Percentiles rank a stretch among this genome's conserved stretches.
Conservation (phyloP, 2,888 invertebrate genomes). For the Octodonta nipae region DNA sequence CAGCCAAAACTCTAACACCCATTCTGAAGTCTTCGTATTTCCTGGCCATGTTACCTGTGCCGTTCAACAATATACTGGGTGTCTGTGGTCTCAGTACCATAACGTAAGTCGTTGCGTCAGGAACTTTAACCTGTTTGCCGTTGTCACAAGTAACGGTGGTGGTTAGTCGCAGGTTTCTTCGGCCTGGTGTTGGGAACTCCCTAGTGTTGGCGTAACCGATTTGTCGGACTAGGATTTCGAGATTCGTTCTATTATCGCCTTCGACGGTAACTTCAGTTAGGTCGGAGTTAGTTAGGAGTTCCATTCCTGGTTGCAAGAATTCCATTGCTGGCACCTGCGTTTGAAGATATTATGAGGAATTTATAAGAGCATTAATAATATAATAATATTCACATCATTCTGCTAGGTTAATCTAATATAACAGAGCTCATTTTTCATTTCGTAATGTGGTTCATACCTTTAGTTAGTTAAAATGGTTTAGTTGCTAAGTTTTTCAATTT, state of each 20-base stretch:
- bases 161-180: conserved; percentile 70
- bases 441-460: too few species aligned
- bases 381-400: too few species aligned
- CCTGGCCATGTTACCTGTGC: conserved; percentile 66
- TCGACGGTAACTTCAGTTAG: conserved; percentile 82
- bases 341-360: conserved; percentile 11
- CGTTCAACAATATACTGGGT: conserved; percentile 71
- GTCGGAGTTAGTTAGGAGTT: conserved; percentile 58
- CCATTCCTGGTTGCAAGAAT: conserved; percentile 64
- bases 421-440: too few species aligned
- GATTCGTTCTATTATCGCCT: conserved; percentile 78
- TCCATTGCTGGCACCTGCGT: conserved; percentile 57
- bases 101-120: conserved; percentile 69
- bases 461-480: too few species aligned
- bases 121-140: conserved; percentile 36
- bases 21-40: conserved; percentile 75
- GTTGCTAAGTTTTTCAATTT: too few species aligned
- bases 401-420: too few species aligned
- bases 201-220: conserved; percentile 87
- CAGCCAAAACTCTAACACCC: conserved; percentile 80
- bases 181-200: conserved; percentile 86
- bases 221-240: conserved; percentile 72
- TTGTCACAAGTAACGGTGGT: conserved; percentile 68
- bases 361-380: too few species aligned
- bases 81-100: conserved; percentile 78